Conservation (phyloP, 2,113 vertebrate species). For the Halcyon senegalensis region DNA sequence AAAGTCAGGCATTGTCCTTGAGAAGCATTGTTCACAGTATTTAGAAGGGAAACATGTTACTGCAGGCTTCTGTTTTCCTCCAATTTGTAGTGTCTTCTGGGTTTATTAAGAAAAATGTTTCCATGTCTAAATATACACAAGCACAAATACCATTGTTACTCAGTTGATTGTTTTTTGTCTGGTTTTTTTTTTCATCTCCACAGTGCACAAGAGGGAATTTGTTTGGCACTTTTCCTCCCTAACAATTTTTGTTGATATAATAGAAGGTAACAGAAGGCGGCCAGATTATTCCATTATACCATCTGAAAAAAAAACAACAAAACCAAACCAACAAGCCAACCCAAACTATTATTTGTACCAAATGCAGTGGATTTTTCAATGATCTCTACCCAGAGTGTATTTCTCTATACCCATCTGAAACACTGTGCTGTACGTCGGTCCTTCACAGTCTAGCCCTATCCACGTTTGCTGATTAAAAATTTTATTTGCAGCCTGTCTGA, state of each 20-base stretch:
- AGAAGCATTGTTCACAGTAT: neutral
- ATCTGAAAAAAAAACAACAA: neutral
- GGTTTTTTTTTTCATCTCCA: neutral
- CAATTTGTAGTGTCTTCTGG: neutral
- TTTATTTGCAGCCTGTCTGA: conserved; percentile 3
- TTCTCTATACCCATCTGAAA: conserved; percentile 1
- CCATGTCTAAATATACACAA: neutral
- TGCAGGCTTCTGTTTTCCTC: neutral
- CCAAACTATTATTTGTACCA: neutral
- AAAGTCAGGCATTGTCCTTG: neutral
- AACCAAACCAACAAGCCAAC: neutral
- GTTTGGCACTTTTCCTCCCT: neutral
- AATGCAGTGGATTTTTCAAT: neutral
- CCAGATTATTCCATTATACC: neutral
- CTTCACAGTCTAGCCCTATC: neutral
- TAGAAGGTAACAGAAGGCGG: neutral
- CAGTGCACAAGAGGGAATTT: neutral
- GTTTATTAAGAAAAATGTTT: conserved; percentile 27
- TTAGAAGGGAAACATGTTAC: neutral
- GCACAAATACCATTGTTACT: neutral
- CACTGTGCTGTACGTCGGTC: neutral
- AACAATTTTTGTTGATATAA: neutral
- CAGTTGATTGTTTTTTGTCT: neutral
- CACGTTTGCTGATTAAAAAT: neutral
- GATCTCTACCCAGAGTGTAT: neutral